phyloP scores from a whole-genome alignment of 1,140 invertebrate species.

The Bradynema listronoti region DNA sequence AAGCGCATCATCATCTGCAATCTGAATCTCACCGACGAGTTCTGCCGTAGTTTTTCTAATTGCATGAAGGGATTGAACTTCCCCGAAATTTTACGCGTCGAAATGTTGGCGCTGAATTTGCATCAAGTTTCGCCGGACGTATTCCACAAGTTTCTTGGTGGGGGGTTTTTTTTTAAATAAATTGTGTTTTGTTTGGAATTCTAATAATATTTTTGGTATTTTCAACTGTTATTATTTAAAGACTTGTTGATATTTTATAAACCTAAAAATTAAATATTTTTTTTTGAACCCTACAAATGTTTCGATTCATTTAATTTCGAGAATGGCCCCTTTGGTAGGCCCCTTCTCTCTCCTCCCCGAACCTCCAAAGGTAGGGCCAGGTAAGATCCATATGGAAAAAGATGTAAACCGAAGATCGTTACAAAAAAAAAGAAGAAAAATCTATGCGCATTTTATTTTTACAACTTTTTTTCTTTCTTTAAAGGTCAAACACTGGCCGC shows the following conservation, averaged over 20 bases:
- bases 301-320: too few species aligned
- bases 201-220: too few species aligned
- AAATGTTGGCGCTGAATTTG: constrained; percentile 12
- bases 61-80: neutral
- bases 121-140: constrained; percentile 4
- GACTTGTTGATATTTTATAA: too few species aligned
- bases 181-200: neutral
- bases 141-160: constrained; percentile 7
- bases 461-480: too few species aligned
- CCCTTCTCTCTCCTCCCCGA: too few species aligned
- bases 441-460: too few species aligned
- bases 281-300: too few species aligned
- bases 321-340: too few species aligned
- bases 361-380: too few species aligned
- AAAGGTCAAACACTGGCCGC: neutral
- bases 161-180: neutral
- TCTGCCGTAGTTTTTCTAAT: neutral
- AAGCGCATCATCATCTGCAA: constrained; percentile 6
- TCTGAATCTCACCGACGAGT: constrained; percentile 11
- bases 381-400: too few species aligned
- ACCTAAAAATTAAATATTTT: too few species aligned
- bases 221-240: too few species aligned
- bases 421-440: neutral
- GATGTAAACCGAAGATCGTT: neutral
- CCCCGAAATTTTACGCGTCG: neutral